phyloP scores from a whole-genome alignment of 2,888 invertebrate species.

The Eupsilia transversa region DNA sequence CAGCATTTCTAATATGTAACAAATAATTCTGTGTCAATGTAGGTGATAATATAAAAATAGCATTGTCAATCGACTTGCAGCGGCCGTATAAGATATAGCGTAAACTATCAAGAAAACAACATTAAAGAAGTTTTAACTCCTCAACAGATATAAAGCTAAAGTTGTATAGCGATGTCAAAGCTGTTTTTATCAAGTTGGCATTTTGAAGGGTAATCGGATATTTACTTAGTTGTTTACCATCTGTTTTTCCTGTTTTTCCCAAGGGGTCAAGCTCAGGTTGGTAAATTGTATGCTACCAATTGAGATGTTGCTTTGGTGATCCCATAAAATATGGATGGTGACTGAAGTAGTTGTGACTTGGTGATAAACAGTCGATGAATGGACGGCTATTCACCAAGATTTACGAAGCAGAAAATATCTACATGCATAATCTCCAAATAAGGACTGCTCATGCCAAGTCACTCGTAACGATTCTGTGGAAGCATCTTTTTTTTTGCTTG shows the following conservation, averaged over 20 bases:
- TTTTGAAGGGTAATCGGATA: slow-evolving; percentile 13
- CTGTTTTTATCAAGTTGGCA: slow-evolving; percentile 34
- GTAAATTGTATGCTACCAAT: slow-evolving; percentile 38
- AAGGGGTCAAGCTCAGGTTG: slow-evolving; percentile 16
- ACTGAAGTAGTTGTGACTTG: not conserved
- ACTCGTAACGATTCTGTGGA: not conserved
- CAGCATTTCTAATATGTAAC: too few species aligned
- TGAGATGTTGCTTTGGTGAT: slow-evolving; percentile 1
- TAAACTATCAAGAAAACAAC: slow-evolving; percentile 25
- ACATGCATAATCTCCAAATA: not conserved
- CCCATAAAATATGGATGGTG: not conserved
- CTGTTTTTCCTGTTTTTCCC: slow-evolving; percentile 9
- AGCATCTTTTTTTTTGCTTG: not conserved
- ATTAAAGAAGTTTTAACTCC: slow-evolving; percentile 38
- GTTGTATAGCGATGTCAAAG: slow-evolving; percentile 27
- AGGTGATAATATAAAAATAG: not conserved
- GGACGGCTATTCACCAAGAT: too few species aligned
- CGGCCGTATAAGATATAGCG: slow-evolving; percentile 9
- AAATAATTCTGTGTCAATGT: too few species aligned
- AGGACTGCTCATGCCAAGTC: too few species aligned
- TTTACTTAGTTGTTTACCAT: slow-evolving; percentile 33
- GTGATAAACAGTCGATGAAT: not conserved
- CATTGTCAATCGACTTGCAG: not conserved
- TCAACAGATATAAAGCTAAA: slow-evolving; percentile 33
- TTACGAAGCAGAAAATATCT: not conserved